Conservation (phyloP, 2,113 vertebrate genomes). For the Gallinago undulata region DNA sequence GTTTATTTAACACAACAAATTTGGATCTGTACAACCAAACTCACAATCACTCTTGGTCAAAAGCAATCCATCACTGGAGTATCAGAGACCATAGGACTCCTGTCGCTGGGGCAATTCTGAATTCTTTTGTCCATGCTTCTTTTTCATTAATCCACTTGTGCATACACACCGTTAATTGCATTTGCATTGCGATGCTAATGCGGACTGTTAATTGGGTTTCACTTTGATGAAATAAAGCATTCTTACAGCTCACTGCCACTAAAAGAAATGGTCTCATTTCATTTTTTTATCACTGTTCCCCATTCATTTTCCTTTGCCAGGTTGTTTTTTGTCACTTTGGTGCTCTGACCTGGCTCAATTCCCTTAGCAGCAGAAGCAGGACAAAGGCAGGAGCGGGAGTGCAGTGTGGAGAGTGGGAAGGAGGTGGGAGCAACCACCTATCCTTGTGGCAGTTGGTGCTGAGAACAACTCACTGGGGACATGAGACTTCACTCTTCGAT, state of each 20-base stretch:
- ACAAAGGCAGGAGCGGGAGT: not conserved
- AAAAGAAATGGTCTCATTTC: constrained; percentile 16
- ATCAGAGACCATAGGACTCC: not conserved
- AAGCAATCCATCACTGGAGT: constrained; percentile 4
- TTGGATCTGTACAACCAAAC: not conserved
- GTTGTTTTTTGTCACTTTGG: constrained; percentile 16
- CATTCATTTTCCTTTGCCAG: constrained; percentile 6
- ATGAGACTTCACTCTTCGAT: not conserved
- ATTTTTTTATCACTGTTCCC: not conserved
- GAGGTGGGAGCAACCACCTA: not conserved
- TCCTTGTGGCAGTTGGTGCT: not conserved
- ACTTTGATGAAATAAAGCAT: constrained; percentile 43
- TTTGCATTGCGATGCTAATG: not conserved
- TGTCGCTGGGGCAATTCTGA: not conserved
- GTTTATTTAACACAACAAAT: not conserved
- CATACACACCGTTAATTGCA: constrained; percentile 35
- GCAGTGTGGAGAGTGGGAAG: not conserved
- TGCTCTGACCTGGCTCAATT: not conserved
- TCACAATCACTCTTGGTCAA: not conserved
- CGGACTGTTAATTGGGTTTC: constrained; percentile 42
- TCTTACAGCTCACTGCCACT: constrained; percentile 42
- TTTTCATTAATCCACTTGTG: constrained; percentile 13
- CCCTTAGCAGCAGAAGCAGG: not conserved
- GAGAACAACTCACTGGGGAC: not conserved
- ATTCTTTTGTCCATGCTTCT: not conserved